Evolutionary conservation across 1,140 invertebrate species (phyloP), one percentile per base, ranked within the genome.

Genomic region (Ips nitidus): DNA sequence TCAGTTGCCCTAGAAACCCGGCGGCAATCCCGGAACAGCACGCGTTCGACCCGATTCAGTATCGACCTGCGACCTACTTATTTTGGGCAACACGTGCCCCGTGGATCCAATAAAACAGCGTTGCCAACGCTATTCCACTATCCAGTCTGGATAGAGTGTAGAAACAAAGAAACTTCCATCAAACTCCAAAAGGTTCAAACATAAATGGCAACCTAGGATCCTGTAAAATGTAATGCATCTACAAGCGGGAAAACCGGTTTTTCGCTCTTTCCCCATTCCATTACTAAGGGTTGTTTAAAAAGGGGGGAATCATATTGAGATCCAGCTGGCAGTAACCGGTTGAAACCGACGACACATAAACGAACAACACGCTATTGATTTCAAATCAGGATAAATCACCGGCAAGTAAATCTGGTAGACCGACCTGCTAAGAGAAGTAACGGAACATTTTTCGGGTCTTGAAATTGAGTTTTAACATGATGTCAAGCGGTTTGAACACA

Each of bases 11-110:
- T 73, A 76, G 73, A 77, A 78, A 76, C 75, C 76, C 74, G 75
- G 75, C 74, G 73, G 74, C 73, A 71, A 75, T 73, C 74, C 58
- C n/a, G 56, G 57, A 38, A 59, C 52, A 73, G 73, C 76, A 73
- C 76, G 78, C 73, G 72, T 80, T 68, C 74, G 77, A 77, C 77
- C 78, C 74, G 71, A 79, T 78, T 77, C 59, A 61, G 73, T 76
- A 81, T 77, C 77, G 78, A 79, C 76, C 74, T 76, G 79, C 75
- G 79, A 80, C 79, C 79, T 69, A 79, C 71, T 78, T 78, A 77
- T 75, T 65, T 75, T 76, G 66, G 75, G 73, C 75, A 76, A 76
- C 75, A 76, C 75, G 75, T 76, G 75, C 73, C 66, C 52, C 72
- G 61, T 53, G 62, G 22, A 22, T 22, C 22, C 22, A 22, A 22